Evolutionary conservation across 2,113 vertebrate genomes (phyloP), one percentile per base, ranked within the genome.

Genomic region (Nothobranchius furzeri): DNA sequence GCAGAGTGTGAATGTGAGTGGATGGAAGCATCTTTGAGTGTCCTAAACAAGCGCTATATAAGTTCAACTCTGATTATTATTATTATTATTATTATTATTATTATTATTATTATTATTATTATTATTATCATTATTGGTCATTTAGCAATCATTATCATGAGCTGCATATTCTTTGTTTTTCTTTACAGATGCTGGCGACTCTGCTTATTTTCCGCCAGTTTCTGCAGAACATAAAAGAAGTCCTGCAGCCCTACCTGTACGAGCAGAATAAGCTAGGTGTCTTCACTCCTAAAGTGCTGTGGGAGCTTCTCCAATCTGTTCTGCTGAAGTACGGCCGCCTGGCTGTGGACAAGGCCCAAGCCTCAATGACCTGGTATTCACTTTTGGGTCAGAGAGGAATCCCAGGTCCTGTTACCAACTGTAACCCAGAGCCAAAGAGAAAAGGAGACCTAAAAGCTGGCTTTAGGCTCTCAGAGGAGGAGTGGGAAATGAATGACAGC

Each of bases 151-250:
- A 30, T 30, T 30, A 30, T 30, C 30, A 30, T 30, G 30, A 30
- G 45, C 4, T 46, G 10, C 45, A 4, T 46, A 46, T 46, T 30
- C 7, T 42, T 42, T 42, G 2, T 58, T 46, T 1, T 63, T 46
- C 36, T 45, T 67, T 43, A 57, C 80, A 99, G 97, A 99, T 96
- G 96, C 85, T 98, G 68, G 97, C 97, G 68, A 97, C 96, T 1
- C 92, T 99, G 63, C 93, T 99, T 82, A 95, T 99, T 84, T 96
- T 97, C 46, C 96, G 96, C 10, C 97, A 99, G 91, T 94, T 99
- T 80, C 90, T 99, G 36, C 96, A 97, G 93, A 98, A 99, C 58
- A 81, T 98, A 64, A 94, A 96, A 15, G 97, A 99, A 85, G 96
- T 96, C 51, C 92, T 97, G 0, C 96, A 98, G 91, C 97, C 97